phyloP scores from a whole-genome alignment of 1,140 invertebrate genomes.

The Euschistus heros region DNA sequence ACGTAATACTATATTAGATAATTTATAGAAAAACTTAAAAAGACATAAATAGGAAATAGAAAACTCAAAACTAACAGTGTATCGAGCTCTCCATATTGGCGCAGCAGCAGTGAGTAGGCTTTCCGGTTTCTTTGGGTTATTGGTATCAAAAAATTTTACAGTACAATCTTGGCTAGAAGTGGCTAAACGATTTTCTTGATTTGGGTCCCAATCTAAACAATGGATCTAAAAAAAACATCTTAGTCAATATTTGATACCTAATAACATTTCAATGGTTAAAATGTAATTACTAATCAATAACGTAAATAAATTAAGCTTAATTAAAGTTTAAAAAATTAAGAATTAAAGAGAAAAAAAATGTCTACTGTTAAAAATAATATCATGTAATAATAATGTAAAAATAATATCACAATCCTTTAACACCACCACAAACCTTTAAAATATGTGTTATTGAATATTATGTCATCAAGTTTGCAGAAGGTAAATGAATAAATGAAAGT shows the following conservation, averaged over 20 bases:
- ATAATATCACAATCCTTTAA: too few species aligned
- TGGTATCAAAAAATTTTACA: conserved; percentile 89
- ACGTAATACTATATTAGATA: neutral
- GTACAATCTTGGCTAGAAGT: conserved; percentile 89
- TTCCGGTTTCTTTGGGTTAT: conserved; percentile 67
- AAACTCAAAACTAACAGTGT: conserved; percentile 48
- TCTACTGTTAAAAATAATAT: too few species aligned
- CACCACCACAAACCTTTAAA: conserved; percentile 3
- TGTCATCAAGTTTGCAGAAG: too few species aligned
- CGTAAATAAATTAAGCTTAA: neutral
- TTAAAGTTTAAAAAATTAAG: too few species aligned
- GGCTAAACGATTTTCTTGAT: conserved; percentile 72
- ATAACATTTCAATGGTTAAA: too few species aligned
- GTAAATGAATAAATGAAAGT: conserved; percentile 7
- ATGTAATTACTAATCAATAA: neutral
- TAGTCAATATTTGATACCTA: neutral
- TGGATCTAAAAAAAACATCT: conserved; percentile 65
- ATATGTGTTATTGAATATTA: neutral
- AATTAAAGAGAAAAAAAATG: too few species aligned
- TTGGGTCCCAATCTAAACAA: conserved; percentile 86
- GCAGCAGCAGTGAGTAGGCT: conserved; percentile 71
- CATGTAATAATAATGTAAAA: too few species aligned
- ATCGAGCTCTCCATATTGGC: conserved; percentile 88
- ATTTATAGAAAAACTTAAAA: neutral
- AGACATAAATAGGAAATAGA: neutral